Conservation (phyloP, 2,113 vertebrate species). For the Desmodus rotundus region DNA sequence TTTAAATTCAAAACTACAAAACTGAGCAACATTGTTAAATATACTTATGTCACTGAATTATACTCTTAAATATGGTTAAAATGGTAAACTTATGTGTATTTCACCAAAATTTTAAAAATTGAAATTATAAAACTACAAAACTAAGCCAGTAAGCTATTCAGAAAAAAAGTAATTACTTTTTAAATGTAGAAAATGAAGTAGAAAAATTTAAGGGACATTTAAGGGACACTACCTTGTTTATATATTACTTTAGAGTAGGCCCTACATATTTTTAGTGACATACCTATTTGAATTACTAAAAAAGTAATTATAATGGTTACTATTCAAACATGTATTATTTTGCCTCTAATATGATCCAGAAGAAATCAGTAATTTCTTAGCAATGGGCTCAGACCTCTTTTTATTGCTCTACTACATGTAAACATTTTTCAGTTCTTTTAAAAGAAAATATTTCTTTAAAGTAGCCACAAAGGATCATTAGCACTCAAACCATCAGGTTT, state of each 20-base stretch:
- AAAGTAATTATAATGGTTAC: neutral
- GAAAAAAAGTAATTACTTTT: neutral
- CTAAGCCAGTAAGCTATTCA: neutral
- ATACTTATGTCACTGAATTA: neutral
- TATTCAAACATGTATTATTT: neutral
- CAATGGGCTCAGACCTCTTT: neutral
- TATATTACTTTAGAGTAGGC: neutral
- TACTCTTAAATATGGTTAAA: neutral
- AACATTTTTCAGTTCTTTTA: neutral
- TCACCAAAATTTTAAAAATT: neutral
- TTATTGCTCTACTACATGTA: neutral
- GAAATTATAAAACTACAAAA: neutral
- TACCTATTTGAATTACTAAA: neutral
- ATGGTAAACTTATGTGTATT: neutral
- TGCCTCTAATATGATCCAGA: neutral
- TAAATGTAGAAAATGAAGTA: neutral
- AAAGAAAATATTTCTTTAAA: neutral
- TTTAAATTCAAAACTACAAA: neutral
- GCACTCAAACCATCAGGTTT: neutral
- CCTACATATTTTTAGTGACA: neutral
- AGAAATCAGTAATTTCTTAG: neutral
- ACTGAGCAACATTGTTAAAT: neutral
- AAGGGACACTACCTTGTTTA: neutral
- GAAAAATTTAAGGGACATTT: neutral
- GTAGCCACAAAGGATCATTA: neutral